Evolutionary conservation across 2,797 vertebrate species (phyloP), one percentile per base, ranked within the genome.

Genomic region (Philypnodon macrostomus): DNA sequence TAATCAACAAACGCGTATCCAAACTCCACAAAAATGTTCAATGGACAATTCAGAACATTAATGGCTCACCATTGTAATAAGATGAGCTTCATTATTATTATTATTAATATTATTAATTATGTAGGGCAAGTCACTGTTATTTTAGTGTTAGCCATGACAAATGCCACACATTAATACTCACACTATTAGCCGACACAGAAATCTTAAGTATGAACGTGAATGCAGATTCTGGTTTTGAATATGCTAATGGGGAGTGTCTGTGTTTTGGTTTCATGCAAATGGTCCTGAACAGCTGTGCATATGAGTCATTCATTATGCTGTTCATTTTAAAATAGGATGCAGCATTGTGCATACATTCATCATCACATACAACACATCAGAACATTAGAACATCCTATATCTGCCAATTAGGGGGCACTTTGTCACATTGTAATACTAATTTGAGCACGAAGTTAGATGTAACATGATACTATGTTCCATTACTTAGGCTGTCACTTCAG

Each of bases 231-330:
- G 10, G 5, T 42, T 27, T 27, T 15, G 7, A 40, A 7, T 42
- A 10, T n/a, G 26, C 19, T 8, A 24, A 6, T 4, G 21, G n/a
- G 21, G 1, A 8, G 21, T 30, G 15, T 18, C 30, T 27, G 41
- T 42, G 14, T 42, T 42, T 42, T 42, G 23, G 8, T 17, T 15
- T 30, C 29, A 29, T 29, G 27, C 12, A 29, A 29, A 29, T 29
- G 27, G 27, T 10, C 27, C 27, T 10, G 7, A 29, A 29, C 9
- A 44, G 41, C 41, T 44, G 41, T 44, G 41, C 5, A 18, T 11
- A 19, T 44, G 41, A 44, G 15, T 44, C 41, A 44, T 18, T 16
- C 41, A 31, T 44, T 30, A 30, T 30, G 41, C 31, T 44, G 26
- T 42, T 42, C 29, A 29, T 26, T 29, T 30, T n/a, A n/a, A 42